phyloP scores from a whole-genome alignment of 2,888 invertebrate genomes.

The Meteorus colon region DNA sequence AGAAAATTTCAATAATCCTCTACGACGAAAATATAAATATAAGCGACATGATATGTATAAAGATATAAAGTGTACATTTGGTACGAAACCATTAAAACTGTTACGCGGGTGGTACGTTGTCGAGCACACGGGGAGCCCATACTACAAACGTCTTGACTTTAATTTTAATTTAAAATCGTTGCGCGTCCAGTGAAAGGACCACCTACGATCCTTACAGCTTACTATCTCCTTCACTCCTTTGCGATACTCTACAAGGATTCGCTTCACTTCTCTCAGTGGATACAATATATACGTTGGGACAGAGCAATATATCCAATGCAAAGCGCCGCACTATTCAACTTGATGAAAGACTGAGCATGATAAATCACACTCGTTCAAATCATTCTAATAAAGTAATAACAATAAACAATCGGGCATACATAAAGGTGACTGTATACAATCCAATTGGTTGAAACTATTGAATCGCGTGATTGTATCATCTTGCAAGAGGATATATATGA shows the following conservation, averaged over 20 bases:
- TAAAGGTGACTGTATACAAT: background rate
- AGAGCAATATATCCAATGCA: background rate
- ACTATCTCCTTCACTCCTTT: background rate
- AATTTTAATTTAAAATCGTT: slow-evolving; percentile 72
- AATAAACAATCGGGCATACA: slow-evolving; percentile 5
- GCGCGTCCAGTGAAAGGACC: slow-evolving; percentile 66
- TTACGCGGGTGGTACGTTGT: slow-evolving; percentile 66
- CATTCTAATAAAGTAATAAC: background rate
- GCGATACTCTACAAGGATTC: background rate
- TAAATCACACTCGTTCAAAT: background rate
- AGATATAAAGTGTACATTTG: slow-evolving; percentile 61
- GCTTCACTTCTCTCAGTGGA: background rate
- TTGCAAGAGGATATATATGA: background rate
- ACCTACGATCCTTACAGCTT: slow-evolving; percentile 65
- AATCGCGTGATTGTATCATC: slow-evolving; percentile 21
- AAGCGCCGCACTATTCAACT: background rate
- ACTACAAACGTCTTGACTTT: slow-evolving; percentile 67
- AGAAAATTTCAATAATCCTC: too few species aligned
- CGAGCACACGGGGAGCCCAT: slow-evolving; percentile 56
- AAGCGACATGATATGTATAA: background rate
- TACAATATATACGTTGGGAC: background rate
- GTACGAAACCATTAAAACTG: slow-evolving; percentile 65
- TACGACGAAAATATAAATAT: background rate
- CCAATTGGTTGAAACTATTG: slow-evolving; percentile 1
- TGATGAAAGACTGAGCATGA: background rate